Conservation (phyloP, 2,888 invertebrate genomes). For the Cremastinae sp. region DNA sequence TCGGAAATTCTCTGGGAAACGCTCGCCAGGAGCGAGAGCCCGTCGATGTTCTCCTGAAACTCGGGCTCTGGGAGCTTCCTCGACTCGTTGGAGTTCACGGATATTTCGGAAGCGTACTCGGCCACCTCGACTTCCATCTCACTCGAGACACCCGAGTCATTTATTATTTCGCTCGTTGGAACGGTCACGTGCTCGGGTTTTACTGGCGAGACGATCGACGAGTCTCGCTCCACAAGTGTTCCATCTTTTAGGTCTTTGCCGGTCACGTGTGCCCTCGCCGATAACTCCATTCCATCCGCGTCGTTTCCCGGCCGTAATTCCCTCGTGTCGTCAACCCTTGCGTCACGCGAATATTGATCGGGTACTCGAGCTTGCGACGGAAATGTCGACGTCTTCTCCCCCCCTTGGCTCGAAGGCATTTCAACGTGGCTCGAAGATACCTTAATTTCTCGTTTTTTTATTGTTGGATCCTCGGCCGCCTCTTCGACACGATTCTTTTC, state of each 20-base stretch:
- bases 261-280: background rate
- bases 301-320: slow-evolving; percentile 13
- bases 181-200: slow-evolving; percentile 39
- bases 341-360: slow-evolving; percentile 24
- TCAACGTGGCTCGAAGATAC: slow-evolving; percentile 1
- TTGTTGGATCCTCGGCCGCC: background rate
- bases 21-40: slow-evolving; percentile 75
- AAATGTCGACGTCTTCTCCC: slow-evolving; percentile 1
- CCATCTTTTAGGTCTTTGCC: slow-evolving; percentile 14
- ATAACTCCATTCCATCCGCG: background rate
- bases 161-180: slow-evolving; percentile 41
- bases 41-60: slow-evolving; percentile 75
- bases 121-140: slow-evolving; percentile 8
- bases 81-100: slow-evolving; percentile 15
- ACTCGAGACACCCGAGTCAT: slow-evolving; percentile 34
- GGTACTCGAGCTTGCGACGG: background rate
- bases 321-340: slow-evolving; percentile 28
- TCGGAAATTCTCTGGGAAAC: slow-evolving; percentile 74
- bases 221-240: slow-evolving; percentile 2
- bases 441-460: background rate
- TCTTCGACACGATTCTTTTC: slow-evolving; percentile 35
- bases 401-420: slow-evolving; percentile 7
- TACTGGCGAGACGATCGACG: slow-evolving; percentile 12
- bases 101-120: slow-evolving; percentile 19
- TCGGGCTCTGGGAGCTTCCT: slow-evolving; percentile 61